Evolutionary conservation across 2,888 invertebrate genomes (phyloP), one percentile per base, ranked within the genome.

Genomic region (Drosophila anomelani): DNA sequence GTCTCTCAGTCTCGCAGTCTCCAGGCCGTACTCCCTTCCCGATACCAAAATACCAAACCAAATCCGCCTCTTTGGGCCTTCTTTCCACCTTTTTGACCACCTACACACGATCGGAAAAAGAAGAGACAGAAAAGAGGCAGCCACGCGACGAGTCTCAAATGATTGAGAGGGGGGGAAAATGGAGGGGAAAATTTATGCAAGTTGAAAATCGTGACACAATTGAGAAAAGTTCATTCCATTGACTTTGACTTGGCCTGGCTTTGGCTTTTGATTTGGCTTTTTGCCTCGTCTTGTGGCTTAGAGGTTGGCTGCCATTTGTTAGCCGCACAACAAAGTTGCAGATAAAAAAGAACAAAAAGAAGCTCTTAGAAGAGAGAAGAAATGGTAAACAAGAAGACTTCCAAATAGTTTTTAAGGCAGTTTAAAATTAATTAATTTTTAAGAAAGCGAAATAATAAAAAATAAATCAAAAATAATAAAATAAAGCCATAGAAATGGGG

Each of bases 161-260:
- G 26, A 39, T 4, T 23, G 43, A 6, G 12, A 0, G 43, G 9
- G 39, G 29, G 20, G 23, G 20, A 13, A 67, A 57, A 29, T 23
- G 20, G 29, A 38, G 41, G 29, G 26, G 29, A 23, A 84, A 88
- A 84, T 86, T 76, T 86, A 86, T 88, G 88, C 86, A 88, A 86
- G 86, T 86, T 86, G 88, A 88, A 86, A 88, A 79, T 86, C 86
- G 86, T 86, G 86, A 86, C 84, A 86, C 81, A 84, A 86, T 86
- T 84, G 84, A 68, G 74, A 79, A 82, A 77, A 88, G 82, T 81
- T 82, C 81, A 82, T 73, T 77, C 71, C 73, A 46, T 63, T 84
- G 85, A 61, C 69, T 84, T 74, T 73, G 69, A 76, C 76, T 76
- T 72, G 59, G 41, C 49, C 54, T 76, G 63, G 47, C 63, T 61